Base-by-base conservation (phyloP, 2,113 vertebrate species). In the Corythornis vintsioides region DNA sequence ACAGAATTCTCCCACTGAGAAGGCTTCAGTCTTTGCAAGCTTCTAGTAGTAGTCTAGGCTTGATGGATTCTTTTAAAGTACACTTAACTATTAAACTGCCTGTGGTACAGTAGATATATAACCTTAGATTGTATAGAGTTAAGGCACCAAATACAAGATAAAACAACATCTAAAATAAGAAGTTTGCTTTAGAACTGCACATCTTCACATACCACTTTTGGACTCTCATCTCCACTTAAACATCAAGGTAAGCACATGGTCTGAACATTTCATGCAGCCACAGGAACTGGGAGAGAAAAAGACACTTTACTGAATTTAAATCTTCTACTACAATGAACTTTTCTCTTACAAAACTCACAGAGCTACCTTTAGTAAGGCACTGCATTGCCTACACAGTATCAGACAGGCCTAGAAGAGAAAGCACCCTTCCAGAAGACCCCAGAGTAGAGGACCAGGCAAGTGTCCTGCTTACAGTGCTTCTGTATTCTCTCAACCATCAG, bases 131-230 rank as follows among this genome's bases (percentile, higher is more conserved):
- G 43, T 76, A 81, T 55, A 93, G 81, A 87, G 61, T 86, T 96
- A 95, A 96, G 95, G 92, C 96, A 94, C 92, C 82, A 92, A 88
- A 77, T 93, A 50, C 29, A 88, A 64, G 72, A 45, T 71, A 93
- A 83, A 94, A 60, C 48, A 67, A 63, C 48, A 89, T 67, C 60
- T 29, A 86, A 7, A 87, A n/a, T 70, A 74, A 82, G 56, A 89
- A 47, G 90, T 64, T 48, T 29, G n/a, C 65, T 81, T 88, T 71
- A 71, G 60, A 92, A 64, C 25, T 83, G 65, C 40, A 56, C 35
- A 52, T 90, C 18, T 83, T 56, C 48, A 64, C 35, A 47, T 9
- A 67, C 11, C 16, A 28, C 20, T 71, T 64, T 14, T n/a, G 72
- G 83, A 76, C 59, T 79, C 76, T 76, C 26, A 43, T 2, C 47